phyloP scores from a whole-genome alignment of 2,797 vertebrate genomes.

The Chaunax sp. region DNA sequence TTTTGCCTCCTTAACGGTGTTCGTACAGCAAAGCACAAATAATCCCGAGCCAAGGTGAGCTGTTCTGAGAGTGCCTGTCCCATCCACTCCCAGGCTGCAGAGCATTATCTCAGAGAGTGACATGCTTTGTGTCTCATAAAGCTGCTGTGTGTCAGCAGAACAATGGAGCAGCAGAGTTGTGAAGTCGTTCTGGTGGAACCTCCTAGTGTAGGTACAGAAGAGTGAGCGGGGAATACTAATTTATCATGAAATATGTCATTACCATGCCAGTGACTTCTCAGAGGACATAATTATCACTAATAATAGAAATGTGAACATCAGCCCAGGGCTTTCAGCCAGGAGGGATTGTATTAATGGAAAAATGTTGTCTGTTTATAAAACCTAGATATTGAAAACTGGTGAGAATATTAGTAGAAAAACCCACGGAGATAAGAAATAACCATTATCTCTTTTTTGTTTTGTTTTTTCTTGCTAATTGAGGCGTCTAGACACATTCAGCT shows the following conservation, averaged over 20 bases:
- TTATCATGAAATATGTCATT: slow-evolving; percentile 79
- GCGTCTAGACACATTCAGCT: slow-evolving; percentile 86
- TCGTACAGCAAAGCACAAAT: slow-evolving; percentile 40
- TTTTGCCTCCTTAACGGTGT: slow-evolving; percentile 34
- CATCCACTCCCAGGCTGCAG: slow-evolving; percentile 42
- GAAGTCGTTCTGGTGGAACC: slow-evolving; percentile 63
- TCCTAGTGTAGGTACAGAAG: slow-evolving; percentile 65
- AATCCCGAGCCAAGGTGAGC: slow-evolving; percentile 61
- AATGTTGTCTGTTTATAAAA: slow-evolving; percentile 68
- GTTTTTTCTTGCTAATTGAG: slow-evolving; percentile 75
- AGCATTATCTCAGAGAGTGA: slow-evolving; percentile 71
- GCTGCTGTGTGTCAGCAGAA: slow-evolving; percentile 66
- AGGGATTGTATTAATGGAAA: slow-evolving; percentile 65
- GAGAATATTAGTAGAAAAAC: slow-evolving; percentile 43
- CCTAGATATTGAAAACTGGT: slow-evolving; percentile 43
- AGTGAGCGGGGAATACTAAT: slow-evolving; percentile 59
- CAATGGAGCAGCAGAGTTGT: slow-evolving; percentile 70
- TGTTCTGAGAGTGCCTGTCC: slow-evolving; percentile 30
- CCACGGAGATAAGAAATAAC: slow-evolving; percentile 69
- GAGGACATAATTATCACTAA: slow-evolving; percentile 75
- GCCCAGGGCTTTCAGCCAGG: slow-evolving; percentile 60
- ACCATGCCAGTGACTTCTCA: slow-evolving; percentile 73
- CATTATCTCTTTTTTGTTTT: slow-evolving; percentile 60
- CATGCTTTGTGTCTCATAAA: slow-evolving; percentile 76
- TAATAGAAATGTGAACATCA: slow-evolving; percentile 77